Conservation (phyloP, 2,888 invertebrate genomes). For the Leucozona laternaria region DNA sequence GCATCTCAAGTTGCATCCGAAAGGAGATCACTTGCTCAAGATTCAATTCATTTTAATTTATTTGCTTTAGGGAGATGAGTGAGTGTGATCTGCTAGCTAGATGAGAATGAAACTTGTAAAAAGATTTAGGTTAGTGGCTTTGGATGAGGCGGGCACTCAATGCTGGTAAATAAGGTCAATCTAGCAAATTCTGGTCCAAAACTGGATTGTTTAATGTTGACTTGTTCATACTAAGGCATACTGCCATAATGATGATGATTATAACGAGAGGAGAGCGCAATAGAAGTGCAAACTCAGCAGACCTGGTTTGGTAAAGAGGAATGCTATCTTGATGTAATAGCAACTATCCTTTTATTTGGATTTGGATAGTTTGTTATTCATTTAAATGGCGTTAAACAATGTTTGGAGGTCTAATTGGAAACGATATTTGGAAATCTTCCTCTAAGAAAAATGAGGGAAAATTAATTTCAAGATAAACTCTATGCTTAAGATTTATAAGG, state of each 20-base stretch:
- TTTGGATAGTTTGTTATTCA: conserved; percentile 7
- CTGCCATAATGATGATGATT: conserved; percentile 13
- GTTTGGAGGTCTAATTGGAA: neutral
- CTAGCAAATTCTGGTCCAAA: conserved; percentile 33
- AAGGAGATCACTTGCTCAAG: conserved; percentile 69
- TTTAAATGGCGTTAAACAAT: neutral
- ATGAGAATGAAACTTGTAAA: conserved; percentile 44
- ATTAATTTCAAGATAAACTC: neutral
- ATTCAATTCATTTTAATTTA: conserved; percentile 72
- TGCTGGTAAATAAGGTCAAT: conserved; percentile 55
- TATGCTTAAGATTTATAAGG: no score
- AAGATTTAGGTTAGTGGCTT: conserved; percentile 61
- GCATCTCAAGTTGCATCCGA: conserved; percentile 63
- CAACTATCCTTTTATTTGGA: conserved; percentile 30
- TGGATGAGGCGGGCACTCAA: conserved; percentile 44
- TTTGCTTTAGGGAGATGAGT: conserved; percentile 63
- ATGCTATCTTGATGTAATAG: conserved; percentile 58
- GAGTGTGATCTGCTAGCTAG: conserved; percentile 55
- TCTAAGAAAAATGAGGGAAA: neutral
- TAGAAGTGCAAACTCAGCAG: neutral
- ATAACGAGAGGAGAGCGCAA: conserved; percentile 34
- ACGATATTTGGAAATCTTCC: neutral
- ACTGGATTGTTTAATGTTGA: conserved; percentile 54
- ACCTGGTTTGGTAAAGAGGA: conserved; percentile 52
- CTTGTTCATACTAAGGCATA: conserved; percentile 22